A percentile compares a stretch with the other conserved stretches of the same genome.
Conservation (phyloP, 2,888 invertebrate species). For the Drosophila greeni region DNA sequence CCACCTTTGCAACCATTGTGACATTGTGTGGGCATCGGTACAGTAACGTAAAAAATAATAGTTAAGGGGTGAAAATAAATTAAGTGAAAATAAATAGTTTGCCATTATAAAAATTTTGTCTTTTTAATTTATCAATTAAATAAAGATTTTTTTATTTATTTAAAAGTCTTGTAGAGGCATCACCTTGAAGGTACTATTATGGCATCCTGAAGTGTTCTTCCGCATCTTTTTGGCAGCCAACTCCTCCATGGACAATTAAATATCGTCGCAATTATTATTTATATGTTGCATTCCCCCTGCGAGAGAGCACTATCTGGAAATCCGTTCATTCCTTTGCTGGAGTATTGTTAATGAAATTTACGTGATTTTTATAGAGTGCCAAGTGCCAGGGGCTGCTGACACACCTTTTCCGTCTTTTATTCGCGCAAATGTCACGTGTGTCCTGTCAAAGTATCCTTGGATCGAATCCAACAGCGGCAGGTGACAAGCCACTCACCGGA, state of each 20-base stretch:
- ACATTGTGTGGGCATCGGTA: conserved; percentile 20
- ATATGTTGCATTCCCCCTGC: conserved; percentile 38
- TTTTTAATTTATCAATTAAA: background rate
- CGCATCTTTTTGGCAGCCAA: conserved; percentile 44
- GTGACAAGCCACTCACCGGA: conserved; percentile 17
- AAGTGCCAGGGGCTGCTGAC: conserved; percentile 19
- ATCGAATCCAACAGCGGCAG: conserved; percentile 9
- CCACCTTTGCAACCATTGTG: conserved; percentile 59
- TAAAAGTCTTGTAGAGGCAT: too few relatives aligned
- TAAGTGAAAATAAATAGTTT: background rate
- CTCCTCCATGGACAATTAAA: conserved; percentile 63
- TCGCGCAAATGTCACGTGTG: conserved; percentile 53
- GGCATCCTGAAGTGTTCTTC: conserved; percentile 9
- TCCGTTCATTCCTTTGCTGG: conserved; percentile 7
- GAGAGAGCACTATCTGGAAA: conserved; percentile 15
- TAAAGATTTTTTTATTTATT: too few relatives aligned
- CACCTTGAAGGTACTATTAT: too few relatives aligned
- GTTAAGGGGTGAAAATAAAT: background rate
- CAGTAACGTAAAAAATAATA: background rate
- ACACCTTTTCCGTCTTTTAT: conserved; percentile 25
- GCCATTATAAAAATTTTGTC: background rate
- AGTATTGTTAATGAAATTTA: conserved; percentile 67
- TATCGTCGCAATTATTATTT: conserved; percentile 64
- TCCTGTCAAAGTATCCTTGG: conserved; percentile 37
- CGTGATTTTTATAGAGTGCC: conserved; percentile 53